A percentile compares a stretch with the other conserved stretches of the same genome.
phyloP scores from a whole-genome alignment of 2,113 vertebrate genomes.

The Heloderma charlesbogerti region DNA sequence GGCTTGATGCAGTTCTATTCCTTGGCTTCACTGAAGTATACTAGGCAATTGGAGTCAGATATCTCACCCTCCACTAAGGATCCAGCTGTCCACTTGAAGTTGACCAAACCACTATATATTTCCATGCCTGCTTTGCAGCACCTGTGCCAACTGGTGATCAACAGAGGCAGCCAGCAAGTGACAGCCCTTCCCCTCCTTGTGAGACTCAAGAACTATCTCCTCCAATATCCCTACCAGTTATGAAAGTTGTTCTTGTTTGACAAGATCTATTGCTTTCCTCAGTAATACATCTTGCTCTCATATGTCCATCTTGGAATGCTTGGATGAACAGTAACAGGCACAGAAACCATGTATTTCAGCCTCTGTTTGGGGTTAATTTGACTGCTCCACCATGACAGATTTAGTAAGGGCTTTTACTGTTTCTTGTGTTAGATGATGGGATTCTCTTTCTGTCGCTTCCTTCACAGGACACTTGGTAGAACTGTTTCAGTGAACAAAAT shows the following conservation, averaged over 20 bases:
- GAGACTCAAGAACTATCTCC: conserved; percentile 55
- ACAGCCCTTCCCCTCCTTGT: conserved; percentile 54
- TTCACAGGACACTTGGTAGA: neutral
- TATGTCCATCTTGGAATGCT: neutral
- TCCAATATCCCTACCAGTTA: conserved; percentile 57
- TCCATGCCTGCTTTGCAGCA: conserved; percentile 43
- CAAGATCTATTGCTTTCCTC: neutral
- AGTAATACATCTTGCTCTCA: neutral
- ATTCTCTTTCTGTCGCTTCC: neutral
- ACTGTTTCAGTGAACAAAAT: neutral
- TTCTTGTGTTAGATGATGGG: neutral
- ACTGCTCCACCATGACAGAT: neutral
- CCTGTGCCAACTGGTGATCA: conserved; percentile 46
- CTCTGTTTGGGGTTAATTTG: neutral
- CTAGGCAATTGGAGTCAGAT: neutral
- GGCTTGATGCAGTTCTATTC: conserved; percentile 64
- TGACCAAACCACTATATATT: conserved; percentile 51
- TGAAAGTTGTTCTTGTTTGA: neutral
- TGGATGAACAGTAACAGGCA: neutral
- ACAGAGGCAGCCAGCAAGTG: conserved; percentile 48
- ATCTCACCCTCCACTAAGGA: neutral
- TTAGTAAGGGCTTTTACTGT: neutral
- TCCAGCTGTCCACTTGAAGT: conserved; percentile 46
- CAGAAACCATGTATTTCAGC: neutral
- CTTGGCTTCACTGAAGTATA: conserved; percentile 20